phyloP scores from a whole-genome alignment of 2,888 invertebrate species.

The Tiliacea citrago region DNA sequence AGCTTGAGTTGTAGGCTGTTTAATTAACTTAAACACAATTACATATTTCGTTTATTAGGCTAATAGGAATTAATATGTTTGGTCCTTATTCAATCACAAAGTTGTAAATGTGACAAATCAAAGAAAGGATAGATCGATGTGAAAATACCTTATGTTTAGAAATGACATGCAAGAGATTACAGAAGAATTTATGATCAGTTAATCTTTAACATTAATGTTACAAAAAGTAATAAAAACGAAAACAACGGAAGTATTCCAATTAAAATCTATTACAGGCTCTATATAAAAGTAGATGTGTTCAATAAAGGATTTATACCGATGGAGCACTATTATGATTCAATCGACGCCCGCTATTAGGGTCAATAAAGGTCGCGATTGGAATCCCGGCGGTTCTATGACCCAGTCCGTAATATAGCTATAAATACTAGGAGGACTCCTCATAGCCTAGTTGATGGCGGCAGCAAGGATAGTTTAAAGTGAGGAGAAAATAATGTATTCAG shows the following conservation, averaged over 20 bases:
- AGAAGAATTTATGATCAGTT: neutral
- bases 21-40: no score
- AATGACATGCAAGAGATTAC: conserved; percentile 1
- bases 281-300: conserved; percentile 50
- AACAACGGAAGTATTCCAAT: conserved; percentile 34
- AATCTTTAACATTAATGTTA: neutral
- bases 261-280: conserved; percentile 40
- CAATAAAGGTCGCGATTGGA: conserved; percentile 61
- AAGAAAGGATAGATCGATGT: neutral
- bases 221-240: conserved; percentile 6
- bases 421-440: conserved; percentile 28
- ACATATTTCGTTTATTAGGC: neutral
- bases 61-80: neutral
- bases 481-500: neutral
- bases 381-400: conserved; percentile 50
- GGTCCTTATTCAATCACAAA: neutral
- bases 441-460: neutral
- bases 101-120: neutral
- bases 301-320: conserved; percentile 58
- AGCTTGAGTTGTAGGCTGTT: neutral
- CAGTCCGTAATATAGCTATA: conserved; percentile 51
- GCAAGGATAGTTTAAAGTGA: neutral
- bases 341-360: conserved; percentile 52
- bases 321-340: conserved; percentile 57
- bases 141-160: neutral